phyloP scores from a whole-genome alignment of 2,888 invertebrate species.

The Noctua fimbriata region DNA sequence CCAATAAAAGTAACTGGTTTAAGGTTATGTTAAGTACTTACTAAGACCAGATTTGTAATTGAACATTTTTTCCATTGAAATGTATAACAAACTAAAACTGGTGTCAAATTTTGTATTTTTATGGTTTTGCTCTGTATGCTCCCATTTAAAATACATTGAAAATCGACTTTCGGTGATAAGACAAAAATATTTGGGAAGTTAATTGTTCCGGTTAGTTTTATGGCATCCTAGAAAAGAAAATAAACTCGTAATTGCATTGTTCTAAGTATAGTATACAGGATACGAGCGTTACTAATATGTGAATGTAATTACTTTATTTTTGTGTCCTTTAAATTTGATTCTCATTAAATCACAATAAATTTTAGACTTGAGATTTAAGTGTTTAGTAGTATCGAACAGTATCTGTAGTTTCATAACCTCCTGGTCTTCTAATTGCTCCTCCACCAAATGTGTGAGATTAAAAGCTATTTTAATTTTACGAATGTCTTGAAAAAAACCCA shows the following conservation, averaged over 20 bases:
- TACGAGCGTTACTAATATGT: background rate
- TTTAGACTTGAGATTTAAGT: constrained; percentile 81
- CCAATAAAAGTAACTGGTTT: background rate
- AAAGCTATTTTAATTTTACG: constrained; percentile 86
- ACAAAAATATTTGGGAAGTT: constrained; percentile 92
- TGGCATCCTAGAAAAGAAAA: constrained; percentile 89
- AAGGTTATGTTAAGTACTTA: constrained; percentile 60
- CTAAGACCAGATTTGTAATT: constrained; percentile 70
- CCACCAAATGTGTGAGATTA: constrained; percentile 80
- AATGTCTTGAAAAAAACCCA: constrained; percentile 86
- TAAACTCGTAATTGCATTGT: constrained; percentile 17
- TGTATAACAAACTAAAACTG: constrained; percentile 82
- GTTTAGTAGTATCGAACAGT: constrained; percentile 86
- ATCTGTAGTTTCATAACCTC: constrained; percentile 87
- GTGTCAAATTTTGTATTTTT: constrained; percentile 85
- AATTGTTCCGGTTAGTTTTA: constrained; percentile 91
- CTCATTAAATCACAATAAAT: constrained; percentile 83
- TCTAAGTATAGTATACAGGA: background rate
- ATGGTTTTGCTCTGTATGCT: constrained; percentile 83
- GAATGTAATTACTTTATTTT: constrained; percentile 80
- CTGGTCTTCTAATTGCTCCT: constrained; percentile 84
- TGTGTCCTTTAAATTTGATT: constrained; percentile 85
- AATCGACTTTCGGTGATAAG: constrained; percentile 89
- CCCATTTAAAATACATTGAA: constrained; percentile 90
- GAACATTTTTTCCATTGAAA: constrained; percentile 83